Conservation (phyloP, 1,140 invertebrate genomes). For the Caenorhabditis inopinata region DNA sequence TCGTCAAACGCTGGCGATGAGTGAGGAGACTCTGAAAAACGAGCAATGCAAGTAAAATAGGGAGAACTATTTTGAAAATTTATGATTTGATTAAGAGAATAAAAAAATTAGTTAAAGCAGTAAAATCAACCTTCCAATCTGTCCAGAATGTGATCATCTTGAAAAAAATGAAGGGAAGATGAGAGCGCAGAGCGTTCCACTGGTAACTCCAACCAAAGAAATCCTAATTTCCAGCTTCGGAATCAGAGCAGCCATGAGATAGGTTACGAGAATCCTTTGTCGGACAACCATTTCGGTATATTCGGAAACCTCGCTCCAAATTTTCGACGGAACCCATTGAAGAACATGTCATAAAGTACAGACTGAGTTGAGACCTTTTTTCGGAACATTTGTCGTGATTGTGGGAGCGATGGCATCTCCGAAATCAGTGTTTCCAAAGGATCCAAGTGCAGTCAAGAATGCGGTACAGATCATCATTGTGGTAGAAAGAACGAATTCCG, state of each 20-base stretch:
- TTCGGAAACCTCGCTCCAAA: constrained; percentile 60
- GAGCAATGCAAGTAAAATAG: too few relatives aligned
- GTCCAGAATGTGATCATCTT: constrained; percentile 75
- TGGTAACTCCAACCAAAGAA: too few relatives aligned
- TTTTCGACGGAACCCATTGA: constrained; percentile 62
- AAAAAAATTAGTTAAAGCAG: too few relatives aligned
- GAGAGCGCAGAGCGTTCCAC: too few relatives aligned
- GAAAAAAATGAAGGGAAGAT: constrained; percentile 73
- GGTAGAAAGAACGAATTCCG: constrained; percentile 69
- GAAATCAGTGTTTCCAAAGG: constrained; percentile 67
- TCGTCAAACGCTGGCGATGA: constrained; percentile 47
- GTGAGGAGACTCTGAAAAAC: constrained; percentile 57
- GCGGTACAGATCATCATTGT: constrained; percentile 68
- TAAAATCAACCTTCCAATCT: constrained; percentile 66
- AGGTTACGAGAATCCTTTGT: constrained; percentile 65
- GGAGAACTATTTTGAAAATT: too few relatives aligned
- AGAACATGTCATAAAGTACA: constrained; percentile 66
- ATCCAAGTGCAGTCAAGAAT: constrained; percentile 65
- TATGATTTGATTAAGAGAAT: too few relatives aligned
- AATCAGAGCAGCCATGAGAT: too few relatives aligned
- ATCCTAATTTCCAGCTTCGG: too few relatives aligned
- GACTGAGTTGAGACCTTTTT: constrained; percentile 65
- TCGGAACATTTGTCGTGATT: constrained; percentile 69
- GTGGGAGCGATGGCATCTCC: constrained; percentile 67
- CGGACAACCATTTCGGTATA: constrained; percentile 52